These are phyloP conservation scores for Amphiprion percula DNA, from an alignment of 2,113 vertebrate genomes.

Conservation along the genomic window DNA sequence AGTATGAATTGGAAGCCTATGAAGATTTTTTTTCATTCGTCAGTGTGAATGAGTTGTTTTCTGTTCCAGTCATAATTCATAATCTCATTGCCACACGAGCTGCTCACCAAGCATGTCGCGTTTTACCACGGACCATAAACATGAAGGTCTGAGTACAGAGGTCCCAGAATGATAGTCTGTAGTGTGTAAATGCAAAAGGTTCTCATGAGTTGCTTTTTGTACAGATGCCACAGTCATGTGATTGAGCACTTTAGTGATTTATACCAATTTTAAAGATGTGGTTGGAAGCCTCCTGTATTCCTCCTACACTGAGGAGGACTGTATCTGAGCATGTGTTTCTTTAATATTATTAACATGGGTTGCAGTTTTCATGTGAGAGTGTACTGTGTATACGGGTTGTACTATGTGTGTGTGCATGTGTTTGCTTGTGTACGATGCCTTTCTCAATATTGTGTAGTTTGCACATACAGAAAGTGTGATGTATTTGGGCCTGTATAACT, in stretches of 20 bases:
- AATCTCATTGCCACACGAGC: slow-evolving; percentile 29
- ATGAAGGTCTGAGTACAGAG: background rate
- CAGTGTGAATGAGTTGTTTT: slow-evolving; percentile 16
- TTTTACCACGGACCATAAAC: slow-evolving; percentile 29
- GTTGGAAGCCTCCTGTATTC: background rate
- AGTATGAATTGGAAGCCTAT: background rate
- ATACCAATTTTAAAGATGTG: background rate
- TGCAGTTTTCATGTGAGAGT: slow-evolving; percentile 9
- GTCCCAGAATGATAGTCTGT: background rate
- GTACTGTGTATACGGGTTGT: background rate
- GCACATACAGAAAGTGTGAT: background rate
- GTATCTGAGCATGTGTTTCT: slow-evolving; percentile 5
- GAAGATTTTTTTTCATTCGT: background rate
- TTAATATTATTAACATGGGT: slow-evolving; percentile 9
- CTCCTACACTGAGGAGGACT: background rate
- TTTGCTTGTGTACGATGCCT: slow-evolving; percentile 5
- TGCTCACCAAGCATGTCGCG: background rate
- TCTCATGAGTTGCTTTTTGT: background rate
- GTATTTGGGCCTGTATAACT: slow-evolving; percentile 14
- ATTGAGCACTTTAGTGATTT: background rate
- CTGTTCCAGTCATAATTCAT: slow-evolving; percentile 43
- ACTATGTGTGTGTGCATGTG: slow-evolving; percentile 13
- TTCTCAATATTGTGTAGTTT: background rate
- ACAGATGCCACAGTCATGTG: background rate
- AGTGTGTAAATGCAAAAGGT: background rate